A percentile compares a stretch with the other conserved stretches of the same genome.
phyloP scores from a whole-genome alignment of 2,888 invertebrate genomes.

The Andrena hattorfiana region DNA sequence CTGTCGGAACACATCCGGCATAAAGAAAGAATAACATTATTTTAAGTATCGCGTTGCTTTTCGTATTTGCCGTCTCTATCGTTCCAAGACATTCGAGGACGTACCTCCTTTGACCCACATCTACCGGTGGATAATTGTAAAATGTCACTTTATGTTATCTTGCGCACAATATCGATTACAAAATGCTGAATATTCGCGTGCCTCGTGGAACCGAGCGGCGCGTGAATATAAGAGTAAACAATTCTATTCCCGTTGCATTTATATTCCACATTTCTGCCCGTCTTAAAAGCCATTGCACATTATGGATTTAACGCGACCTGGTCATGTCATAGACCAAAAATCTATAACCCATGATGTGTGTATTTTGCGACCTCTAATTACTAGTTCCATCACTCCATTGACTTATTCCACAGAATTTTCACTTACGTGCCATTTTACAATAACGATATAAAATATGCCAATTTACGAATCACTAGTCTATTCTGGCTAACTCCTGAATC shows the following conservation, averaged over 20 bases:
- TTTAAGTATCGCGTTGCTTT: not conserved
- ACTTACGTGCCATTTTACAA: not conserved
- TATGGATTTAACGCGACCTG: not conserved
- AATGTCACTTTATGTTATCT: slow-evolving; percentile 1
- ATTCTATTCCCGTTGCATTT: not conserved
- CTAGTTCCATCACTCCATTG: not conserved
- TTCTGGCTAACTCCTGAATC: no score
- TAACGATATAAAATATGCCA: no score
- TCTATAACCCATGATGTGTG: not conserved
- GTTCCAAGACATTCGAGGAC: not conserved
- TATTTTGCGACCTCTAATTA: not conserved
- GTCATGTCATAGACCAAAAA: slow-evolving; percentile 16
- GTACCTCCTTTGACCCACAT: slow-evolving; percentile 30
- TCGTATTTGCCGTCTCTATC: not conserved
- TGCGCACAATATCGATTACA: slow-evolving; percentile 27
- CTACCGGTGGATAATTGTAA: not conserved
- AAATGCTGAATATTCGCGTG: slow-evolving; percentile 14
- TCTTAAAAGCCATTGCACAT: not conserved
- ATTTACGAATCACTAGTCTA: no score
- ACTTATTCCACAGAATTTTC: not conserved
- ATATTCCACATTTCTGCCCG: not conserved
- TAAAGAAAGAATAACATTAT: not conserved
- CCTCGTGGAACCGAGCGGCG: not conserved
- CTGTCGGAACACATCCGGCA: not conserved
- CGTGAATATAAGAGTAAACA: not conserved